Conservation (phyloP, 2,797 vertebrate genomes). For the Tolypeutes matacus region DNA sequence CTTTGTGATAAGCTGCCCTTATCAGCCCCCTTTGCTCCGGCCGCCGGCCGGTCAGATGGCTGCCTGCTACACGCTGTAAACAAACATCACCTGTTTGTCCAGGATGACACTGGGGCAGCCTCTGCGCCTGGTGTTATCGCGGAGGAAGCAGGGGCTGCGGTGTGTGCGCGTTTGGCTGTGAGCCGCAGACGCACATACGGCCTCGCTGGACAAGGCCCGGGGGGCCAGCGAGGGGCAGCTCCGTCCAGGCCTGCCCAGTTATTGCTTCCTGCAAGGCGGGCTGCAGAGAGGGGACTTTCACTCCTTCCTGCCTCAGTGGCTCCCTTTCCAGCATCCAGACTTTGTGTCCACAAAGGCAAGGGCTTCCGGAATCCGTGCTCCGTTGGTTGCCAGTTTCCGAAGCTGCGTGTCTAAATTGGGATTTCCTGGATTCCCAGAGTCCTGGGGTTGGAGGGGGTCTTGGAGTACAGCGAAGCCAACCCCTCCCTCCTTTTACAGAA, state of each 20-base stretch:
- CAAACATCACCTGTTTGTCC: constrained; percentile 89
- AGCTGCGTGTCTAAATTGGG: constrained; percentile 67
- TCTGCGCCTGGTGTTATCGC: constrained; percentile 86
- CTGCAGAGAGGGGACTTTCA: constrained; percentile 60
- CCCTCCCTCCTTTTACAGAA: neutral
- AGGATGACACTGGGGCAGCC: constrained; percentile 81
- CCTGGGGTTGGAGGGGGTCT: constrained; percentile 10
- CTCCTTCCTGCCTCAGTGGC: constrained; percentile 76
- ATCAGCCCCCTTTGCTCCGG: constrained; percentile 77
- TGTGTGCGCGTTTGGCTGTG: constrained; percentile 82
- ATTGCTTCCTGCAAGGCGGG: constrained; percentile 69
- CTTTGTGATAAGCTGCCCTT: constrained; percentile 81
- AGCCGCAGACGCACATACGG: constrained; percentile 81
- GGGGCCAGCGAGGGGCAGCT: constrained; percentile 55
- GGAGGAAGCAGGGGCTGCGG: constrained; percentile 89
- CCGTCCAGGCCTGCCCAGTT: neutral
- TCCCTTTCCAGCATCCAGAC: constrained; percentile 58
- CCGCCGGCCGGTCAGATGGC: constrained; percentile 75
- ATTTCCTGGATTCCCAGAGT: constrained; percentile 80
- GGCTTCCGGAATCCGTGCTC: constrained; percentile 73
- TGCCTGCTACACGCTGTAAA: constrained; percentile 80
- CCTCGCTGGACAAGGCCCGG: constrained; percentile 67
- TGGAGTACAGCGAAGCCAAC: neutral
- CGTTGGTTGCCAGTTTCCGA: constrained; percentile 55
- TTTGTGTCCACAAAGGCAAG: neutral